These are phyloP conservation scores for Neosalanx taihuensis DNA, from an alignment of 2,797 vertebrate species.

Conservation along the genomic window DNA sequence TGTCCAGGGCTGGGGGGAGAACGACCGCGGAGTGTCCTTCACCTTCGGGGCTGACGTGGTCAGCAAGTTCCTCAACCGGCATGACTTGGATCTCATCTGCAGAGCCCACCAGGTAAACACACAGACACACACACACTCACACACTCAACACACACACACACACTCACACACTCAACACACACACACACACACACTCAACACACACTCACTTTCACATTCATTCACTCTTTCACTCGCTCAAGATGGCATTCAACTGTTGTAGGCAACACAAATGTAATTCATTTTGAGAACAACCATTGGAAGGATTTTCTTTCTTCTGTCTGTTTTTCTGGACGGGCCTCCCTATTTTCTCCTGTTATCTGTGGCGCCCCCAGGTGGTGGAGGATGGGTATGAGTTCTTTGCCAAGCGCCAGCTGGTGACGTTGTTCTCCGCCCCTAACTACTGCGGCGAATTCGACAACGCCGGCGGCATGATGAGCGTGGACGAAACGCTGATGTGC, in stretches of 20 bases:
- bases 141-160: not conserved
- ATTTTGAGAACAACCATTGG: no score
- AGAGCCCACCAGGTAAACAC: conserved; percentile 88
- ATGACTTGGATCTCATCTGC: conserved; percentile 96
- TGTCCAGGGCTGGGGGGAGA: conserved; percentile 97
- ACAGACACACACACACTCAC: not conserved
- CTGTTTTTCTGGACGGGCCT: not conserved
- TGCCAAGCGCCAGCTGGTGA: conserved; percentile 92
- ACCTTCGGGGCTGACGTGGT: conserved; percentile 95
- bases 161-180: not conserved
- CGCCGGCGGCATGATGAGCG: conserved; percentile 94
- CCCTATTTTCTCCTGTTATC: conserved; percentile 4
- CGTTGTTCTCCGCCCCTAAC: conserved; percentile 93
- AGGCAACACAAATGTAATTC: no score
- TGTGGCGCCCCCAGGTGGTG: conserved; percentile 80
- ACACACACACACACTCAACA: not conserved
- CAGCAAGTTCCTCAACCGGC: conserved; percentile 95
- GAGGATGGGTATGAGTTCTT: conserved; percentile 96
- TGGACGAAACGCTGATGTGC: conserved; percentile 95
- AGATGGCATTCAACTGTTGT: not conserved
- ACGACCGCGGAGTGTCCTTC: conserved; percentile 94
- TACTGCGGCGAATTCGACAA: conserved; percentile 97
- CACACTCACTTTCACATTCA: no score
- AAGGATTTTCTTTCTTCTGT: not conserved
- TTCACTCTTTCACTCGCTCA: not conserved